Conservation (phyloP, 2,888 invertebrate genomes). For the Melanotus villosus region DNA sequence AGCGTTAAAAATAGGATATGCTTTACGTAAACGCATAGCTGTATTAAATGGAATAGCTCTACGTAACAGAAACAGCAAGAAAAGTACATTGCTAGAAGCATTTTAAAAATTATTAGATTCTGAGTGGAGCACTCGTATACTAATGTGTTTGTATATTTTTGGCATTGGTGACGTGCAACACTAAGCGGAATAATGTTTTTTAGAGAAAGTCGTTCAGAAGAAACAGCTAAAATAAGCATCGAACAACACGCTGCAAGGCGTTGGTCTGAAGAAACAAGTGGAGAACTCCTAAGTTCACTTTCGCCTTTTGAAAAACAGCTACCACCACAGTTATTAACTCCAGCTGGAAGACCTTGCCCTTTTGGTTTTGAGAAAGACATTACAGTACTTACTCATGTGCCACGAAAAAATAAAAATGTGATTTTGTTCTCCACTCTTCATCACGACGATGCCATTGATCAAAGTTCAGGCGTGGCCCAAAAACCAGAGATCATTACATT, state of each 20-base stretch:
- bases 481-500: neutral
- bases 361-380: neutral
- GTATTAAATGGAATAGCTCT: neutral
- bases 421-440: neutral
- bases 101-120: too few species aligned
- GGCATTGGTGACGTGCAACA: too few species aligned
- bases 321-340: too few species aligned
- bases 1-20: neutral
- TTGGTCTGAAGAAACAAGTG: conserved; percentile 9
- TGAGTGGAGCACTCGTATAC: too few species aligned
- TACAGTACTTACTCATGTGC: too few species aligned
- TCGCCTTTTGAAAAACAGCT: conserved; percentile 19
- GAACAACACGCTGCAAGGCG: neutral
- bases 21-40: neutral
- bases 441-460: neutral
- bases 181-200: too few species aligned
- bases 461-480: neutral
- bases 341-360: neutral
- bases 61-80: neutral
- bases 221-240: neutral
- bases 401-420: too few species aligned
- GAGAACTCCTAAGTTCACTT: conserved; percentile 25
- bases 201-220: too few species aligned
- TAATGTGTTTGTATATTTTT: too few species aligned
- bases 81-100: too few species aligned